Evolutionary conservation across 2,888 invertebrate genomes (phyloP).

Genomic region (Cordilura impudica): DNA sequence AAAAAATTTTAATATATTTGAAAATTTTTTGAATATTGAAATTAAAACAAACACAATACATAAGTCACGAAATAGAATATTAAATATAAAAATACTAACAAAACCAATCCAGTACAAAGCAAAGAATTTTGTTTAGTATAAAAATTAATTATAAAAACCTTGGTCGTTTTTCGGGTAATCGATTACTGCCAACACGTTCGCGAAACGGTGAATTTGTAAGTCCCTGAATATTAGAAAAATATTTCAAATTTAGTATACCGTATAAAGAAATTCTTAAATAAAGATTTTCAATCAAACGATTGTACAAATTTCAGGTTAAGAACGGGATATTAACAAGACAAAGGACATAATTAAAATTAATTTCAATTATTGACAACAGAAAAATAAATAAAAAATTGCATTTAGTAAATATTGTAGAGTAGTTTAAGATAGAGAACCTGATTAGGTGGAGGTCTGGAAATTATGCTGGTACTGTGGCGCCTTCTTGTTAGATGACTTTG

Average conservation of each 20-base stretch:
- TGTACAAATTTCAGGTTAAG: slow-evolving; percentile 26
- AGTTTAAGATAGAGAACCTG: slow-evolving; percentile 75
- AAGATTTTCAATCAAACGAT: slow-evolving; percentile 25
- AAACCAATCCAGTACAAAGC: slow-evolving; percentile 56
- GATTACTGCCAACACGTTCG: slow-evolving; percentile 92
- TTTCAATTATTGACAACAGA: slow-evolving; percentile 44
- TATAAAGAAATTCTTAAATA: slow-evolving; percentile 3
- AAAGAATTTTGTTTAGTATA: slow-evolving; percentile 2
- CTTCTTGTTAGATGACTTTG: slow-evolving; percentile 84
- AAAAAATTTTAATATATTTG: slow-evolving; percentile 61
- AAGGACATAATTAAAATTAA: slow-evolving; percentile 30
- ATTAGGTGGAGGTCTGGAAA: slow-evolving; percentile 78
- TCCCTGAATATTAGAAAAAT: slow-evolving; percentile 74
- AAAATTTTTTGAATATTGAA: slow-evolving; percentile 38
- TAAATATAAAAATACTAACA: slow-evolving; percentile 47
- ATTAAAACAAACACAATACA: slow-evolving; percentile 52
- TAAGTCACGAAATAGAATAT: slow-evolving; percentile 28
- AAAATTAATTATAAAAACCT: slow-evolving; percentile 80
- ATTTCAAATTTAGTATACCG: slow-evolving; percentile 30
- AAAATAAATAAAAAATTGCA: slow-evolving; percentile 21
- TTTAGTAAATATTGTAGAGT: slow-evolving; percentile 41
- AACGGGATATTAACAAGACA: slow-evolving; percentile 42
- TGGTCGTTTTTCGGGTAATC: slow-evolving; percentile 90
- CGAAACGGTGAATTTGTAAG: slow-evolving; percentile 89
- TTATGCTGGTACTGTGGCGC: slow-evolving; percentile 84